phyloP scores from a whole-genome alignment of 2,888 invertebrate species.

The Pyrgus malvae region DNA sequence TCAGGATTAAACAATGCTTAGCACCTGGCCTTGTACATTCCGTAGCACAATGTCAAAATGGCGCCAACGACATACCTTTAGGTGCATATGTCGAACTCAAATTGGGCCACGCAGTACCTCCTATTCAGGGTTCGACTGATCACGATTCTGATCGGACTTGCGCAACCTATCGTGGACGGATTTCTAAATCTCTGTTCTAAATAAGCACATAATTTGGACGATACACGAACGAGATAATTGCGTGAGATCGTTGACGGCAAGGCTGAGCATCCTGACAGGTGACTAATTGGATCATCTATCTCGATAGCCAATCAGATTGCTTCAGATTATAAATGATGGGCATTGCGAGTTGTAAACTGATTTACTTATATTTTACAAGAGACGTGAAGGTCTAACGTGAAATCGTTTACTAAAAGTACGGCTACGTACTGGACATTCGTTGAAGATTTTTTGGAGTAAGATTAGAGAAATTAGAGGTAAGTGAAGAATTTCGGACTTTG shows the following conservation, averaged over 20 bases:
- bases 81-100: constrained; percentile 26
- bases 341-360: too few relatives aligned
- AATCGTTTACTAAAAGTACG: too few relatives aligned
- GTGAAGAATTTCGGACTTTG: too few relatives aligned
- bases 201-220: constrained; percentile 26
- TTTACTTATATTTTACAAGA: too few relatives aligned
- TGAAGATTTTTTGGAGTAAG: too few relatives aligned
- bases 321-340: too few relatives aligned
- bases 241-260: constrained; percentile 17
- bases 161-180: constrained; percentile 36
- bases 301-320: constrained; percentile 3
- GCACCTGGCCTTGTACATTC: constrained; percentile 16
- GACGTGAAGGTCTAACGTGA: too few relatives aligned
- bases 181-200: constrained; percentile 28
- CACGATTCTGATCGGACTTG: constrained; percentile 41
- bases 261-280: constrained; percentile 13
- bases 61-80: constrained; percentile 21
- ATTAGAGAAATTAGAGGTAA: too few relatives aligned
- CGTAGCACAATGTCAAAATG: constrained; percentile 14
- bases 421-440: too few relatives aligned
- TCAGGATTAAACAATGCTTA: constrained; percentile 6
- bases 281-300: constrained; percentile 7
- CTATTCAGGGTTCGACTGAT: constrained; percentile 44
- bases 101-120: constrained; percentile 41
- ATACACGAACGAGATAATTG: constrained; percentile 27